Conservation (phyloP, 2,113 vertebrate species). For the Holacanthus passer region DNA sequence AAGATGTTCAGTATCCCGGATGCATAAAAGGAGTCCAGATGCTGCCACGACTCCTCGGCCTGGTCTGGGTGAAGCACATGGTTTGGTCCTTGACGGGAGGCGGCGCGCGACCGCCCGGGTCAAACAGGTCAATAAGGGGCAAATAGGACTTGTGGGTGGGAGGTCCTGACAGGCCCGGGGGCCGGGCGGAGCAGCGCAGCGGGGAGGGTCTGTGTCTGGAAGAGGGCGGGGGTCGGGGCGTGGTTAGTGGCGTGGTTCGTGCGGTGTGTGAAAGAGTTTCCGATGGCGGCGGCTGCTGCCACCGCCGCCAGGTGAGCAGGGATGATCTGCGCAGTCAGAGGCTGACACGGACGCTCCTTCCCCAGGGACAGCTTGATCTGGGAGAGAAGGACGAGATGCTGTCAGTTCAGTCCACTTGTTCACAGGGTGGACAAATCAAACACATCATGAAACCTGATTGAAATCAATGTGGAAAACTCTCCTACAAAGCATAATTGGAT, state of each 20-base stretch:
- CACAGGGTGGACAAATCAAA: background rate
- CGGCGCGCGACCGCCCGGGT: conserved; percentile 1
- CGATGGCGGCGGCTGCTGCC: conserved; percentile 89
- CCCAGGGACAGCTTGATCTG: conserved; percentile 92
- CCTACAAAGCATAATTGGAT: background rate
- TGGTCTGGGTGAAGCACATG: conserved; percentile 9
- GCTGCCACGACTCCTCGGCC: conserved; percentile 25
- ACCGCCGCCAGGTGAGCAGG: conserved; percentile 90
- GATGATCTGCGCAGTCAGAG: conserved; percentile 89
- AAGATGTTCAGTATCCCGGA: conserved; percentile 43
- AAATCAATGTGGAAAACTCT: background rate
- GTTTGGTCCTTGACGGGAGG: conserved; percentile 35
- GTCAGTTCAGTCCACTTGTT: background rate
- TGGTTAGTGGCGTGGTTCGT: conserved; percentile 85
- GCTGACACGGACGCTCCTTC: conserved; percentile 90
- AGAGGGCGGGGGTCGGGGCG: conserved; percentile 85
- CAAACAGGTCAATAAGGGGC: conserved; percentile 91
- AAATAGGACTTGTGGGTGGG: conserved; percentile 95
- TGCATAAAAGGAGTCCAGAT: conserved; percentile 69
- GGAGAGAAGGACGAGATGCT: background rate
- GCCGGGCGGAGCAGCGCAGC: conserved; percentile 93
- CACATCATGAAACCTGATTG: background rate
- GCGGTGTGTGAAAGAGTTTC: conserved; percentile 90
- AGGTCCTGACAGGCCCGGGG: conserved; percentile 95
- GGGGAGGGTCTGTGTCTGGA: conserved; percentile 92